Percentiles rank a stretch among this genome's conserved stretches.
phyloP scores from a whole-genome alignment of 1,140 invertebrate species.

The Drosophila varians region DNA sequence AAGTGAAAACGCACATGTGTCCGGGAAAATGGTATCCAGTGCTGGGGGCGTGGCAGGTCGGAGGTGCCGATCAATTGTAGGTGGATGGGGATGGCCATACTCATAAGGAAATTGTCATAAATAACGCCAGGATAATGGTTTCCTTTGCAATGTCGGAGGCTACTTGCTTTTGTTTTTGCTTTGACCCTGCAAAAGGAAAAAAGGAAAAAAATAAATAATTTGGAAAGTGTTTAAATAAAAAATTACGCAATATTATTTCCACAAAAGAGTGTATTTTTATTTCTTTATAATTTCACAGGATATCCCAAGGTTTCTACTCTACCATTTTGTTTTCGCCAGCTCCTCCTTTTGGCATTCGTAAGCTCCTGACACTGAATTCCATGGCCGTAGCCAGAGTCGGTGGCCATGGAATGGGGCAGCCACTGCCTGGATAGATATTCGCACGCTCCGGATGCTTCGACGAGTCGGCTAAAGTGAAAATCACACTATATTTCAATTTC shows the following conservation, averaged over 20 bases:
- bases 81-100: conserved; percentile 17
- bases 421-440: neutral
- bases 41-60: neutral
- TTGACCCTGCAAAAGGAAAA: neutral
- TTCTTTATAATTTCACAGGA: conserved; percentile 8
- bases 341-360: conserved; percentile 38
- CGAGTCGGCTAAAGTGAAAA: conserved; percentile 69
- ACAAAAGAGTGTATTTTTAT: neutral
- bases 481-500: conserved; percentile 82
- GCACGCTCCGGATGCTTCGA: conserved; percentile 10
- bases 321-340: conserved; percentile 21
- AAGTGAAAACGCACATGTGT: conserved; percentile 37
- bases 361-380: conserved; percentile 71
- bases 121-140: conserved; percentile 67
- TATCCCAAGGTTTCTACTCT: conserved; percentile 6
- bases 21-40: conserved; percentile 9
- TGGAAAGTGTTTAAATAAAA: neutral
- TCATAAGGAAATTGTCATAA: conserved; percentile 75
- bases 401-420: conserved; percentile 8
- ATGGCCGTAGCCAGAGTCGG: conserved; percentile 25
- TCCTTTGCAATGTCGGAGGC: conserved; percentile 32
- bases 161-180: conserved; percentile 14
- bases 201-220: too few relatives aligned
- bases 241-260: too few relatives aligned
- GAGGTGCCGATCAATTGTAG: conserved; percentile 39